Percentiles rank a stretch among this genome's conserved stretches.
Conservation (phyloP, 2,113 vertebrate species). For the Forbesichthys agassizii region DNA sequence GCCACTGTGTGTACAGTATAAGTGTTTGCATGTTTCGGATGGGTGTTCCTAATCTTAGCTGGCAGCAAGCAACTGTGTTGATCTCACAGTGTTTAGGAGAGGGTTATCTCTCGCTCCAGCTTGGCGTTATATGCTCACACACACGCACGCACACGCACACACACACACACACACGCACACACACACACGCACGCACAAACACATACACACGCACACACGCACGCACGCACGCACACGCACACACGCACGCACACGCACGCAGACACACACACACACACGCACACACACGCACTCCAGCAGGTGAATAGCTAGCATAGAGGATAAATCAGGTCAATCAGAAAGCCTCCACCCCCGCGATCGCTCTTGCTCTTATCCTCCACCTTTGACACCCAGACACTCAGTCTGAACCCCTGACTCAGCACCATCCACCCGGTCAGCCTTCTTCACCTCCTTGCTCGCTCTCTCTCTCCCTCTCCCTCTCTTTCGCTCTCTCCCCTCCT, state of each 20-base stretch:
- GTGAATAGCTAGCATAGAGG: neutral
- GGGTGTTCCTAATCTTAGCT: slow-evolving; percentile 42
- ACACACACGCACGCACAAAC: neutral
- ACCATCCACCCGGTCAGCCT: slow-evolving; percentile 11
- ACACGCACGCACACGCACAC: slow-evolving; percentile 1
- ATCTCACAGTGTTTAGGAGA: slow-evolving; percentile 54
- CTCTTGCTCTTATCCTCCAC: slow-evolving; percentile 14
- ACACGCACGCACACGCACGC: slow-evolving; percentile 10
- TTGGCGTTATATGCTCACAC: slow-evolving; percentile 18
- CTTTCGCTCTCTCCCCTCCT: neutral
- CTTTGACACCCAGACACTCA: slow-evolving; percentile 36
- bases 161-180: neutral
- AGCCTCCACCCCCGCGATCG: neutral
- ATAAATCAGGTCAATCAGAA: too few species aligned
- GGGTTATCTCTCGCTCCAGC: slow-evolving; percentile 55
- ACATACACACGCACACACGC: slow-evolving; percentile 10
- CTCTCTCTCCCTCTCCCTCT: neutral
- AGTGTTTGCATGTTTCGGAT: neutral
- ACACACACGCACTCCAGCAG: neutral
- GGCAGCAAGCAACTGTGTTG: slow-evolving; percentile 41
- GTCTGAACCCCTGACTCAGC: too few species aligned
- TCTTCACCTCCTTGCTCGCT: neutral
- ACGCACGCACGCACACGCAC: slow-evolving; percentile 1
- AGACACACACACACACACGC: neutral
- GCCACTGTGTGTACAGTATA: neutral